Base-by-base conservation (phyloP, 2,113 vertebrate species). In the Marmota monax region DNA sequence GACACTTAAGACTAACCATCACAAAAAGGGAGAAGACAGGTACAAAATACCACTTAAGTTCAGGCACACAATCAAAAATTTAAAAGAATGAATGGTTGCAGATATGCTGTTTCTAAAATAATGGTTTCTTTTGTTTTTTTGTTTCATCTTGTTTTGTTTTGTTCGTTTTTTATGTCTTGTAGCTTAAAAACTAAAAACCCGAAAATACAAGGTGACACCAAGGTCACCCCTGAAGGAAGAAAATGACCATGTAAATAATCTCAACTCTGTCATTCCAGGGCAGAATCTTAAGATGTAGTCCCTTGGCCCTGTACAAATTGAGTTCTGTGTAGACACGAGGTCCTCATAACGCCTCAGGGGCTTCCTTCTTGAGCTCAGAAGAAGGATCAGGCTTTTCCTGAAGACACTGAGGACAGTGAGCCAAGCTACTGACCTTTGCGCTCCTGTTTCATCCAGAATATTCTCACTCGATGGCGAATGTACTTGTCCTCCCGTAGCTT, bases 391-490 rank as follows among this genome's bases (percentile, higher is more conserved):
- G 13, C 27, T 90, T 93, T 90, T 82, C 6, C n/a, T 10, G 29
- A 84, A 90, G 67, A 69, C 77, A 69, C 27, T 48, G 37, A 65
- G 11, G 17, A 67, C 84, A 29, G 14, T 9, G 69, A 48, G 27
- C 56, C 37, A 23, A 18, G 25, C 77, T 32, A 92, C 97, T 97
- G 86, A 99, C 99, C 98, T 99, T 98, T 98, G 74, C 92, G 98
- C 95, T 99, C 99, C 86, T 99, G 99, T n/a, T 97, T 98, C 42
- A 94, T 42, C 99, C 99, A 99, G 98, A 99, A 99, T 29, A 98
- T 92, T 82, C 97, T 87, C 22, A 99, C 98, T 8, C 97, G 98
- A 94, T 98, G 96, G 69, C 42, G 34, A 74, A 99, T 99, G 96
- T 99, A 97, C 58, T 96, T 99, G 5, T 98, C 95, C 42, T 99